Evolutionary conservation across 2,113 vertebrate genomes (phyloP).

Genomic region (Ctenomys sociabilis): DNA sequence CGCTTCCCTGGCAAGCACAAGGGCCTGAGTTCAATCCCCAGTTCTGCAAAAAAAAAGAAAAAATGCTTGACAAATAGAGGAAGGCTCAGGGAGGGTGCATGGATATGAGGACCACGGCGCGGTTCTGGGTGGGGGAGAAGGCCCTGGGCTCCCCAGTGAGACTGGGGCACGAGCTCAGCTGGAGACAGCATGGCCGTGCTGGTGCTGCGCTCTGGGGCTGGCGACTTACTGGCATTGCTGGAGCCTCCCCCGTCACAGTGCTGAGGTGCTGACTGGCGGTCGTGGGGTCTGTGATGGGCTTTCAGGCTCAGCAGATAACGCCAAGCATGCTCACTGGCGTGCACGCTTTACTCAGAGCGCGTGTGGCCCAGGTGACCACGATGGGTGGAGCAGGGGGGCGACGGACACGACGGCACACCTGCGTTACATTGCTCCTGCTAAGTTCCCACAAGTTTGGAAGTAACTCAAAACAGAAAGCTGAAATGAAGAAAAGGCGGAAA

Average conservation of each 20-base stretch:
- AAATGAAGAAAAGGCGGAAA: not conserved
- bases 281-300: not conserved
- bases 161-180: not conserved
- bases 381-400: not conserved
- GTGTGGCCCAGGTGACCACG: not conserved
- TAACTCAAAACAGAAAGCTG: not conserved
- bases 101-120: not conserved
- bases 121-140: too few relatives aligned
- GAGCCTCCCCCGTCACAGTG: not conserved
- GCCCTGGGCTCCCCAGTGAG: not conserved
- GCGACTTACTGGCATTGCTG: not conserved
- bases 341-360: not conserved
- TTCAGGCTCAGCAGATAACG: too few relatives aligned
- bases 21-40: too few relatives aligned
- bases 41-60: too few relatives aligned
- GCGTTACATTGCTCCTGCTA: not conserved
- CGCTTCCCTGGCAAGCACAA: too few relatives aligned
- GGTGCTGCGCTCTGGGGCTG: not conserved
- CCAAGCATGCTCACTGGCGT: not conserved
- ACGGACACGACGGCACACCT: accelerated
- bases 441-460: not conserved
- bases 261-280: not conserved
- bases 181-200: not conserved
- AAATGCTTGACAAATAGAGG: not conserved
- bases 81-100: not conserved